Conservation (phyloP, 2,797 vertebrate genomes). For the Eulemur rubriventer region DNA sequence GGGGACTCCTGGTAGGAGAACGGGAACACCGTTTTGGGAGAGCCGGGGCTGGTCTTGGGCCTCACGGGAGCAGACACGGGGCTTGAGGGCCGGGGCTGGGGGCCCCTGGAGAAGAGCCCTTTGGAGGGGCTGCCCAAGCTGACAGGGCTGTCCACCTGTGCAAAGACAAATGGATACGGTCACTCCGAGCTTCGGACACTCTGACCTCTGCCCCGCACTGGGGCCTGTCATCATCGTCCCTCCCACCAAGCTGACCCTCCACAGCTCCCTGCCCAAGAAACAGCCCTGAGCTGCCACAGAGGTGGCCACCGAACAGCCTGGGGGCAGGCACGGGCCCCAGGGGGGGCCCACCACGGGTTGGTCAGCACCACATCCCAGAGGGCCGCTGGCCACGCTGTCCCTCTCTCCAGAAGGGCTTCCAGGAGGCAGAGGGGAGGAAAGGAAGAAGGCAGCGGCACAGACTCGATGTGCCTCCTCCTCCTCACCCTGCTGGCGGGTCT, state of each 20-base stretch:
- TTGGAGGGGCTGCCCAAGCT: constrained; percentile 90
- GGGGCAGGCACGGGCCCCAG: not conserved
- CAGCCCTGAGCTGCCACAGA: not conserved
- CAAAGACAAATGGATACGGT: constrained; percentile 12
- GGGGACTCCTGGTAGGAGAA: constrained; percentile 93
- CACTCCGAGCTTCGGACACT: fast-evolving
- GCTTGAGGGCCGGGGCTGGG: constrained; percentile 88
- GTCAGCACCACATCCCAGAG: not conserved
- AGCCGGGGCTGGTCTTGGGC: constrained; percentile 89
- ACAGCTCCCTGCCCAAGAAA: not conserved
- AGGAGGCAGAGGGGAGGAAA: fast-evolving
- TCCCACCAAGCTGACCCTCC: too few relatives aligned
- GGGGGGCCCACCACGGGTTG: fast-evolving
- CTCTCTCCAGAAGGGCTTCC: not conserved
- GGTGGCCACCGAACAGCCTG: not conserved
- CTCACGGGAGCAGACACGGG: constrained; percentile 91
- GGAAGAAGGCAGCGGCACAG: fast-evolving
- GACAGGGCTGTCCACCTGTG: constrained; percentile 89
- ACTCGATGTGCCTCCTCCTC: fast-evolving
- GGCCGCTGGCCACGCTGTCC: fast-evolving
- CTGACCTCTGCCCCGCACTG: not conserved
- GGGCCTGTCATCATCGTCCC: fast-evolving
- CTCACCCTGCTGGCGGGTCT: fast-evolving
- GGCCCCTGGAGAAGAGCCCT: constrained; percentile 89
- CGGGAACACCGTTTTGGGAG: constrained; percentile 94